Evolutionary conservation across 2,888 invertebrate species (phyloP).

Genomic region (Platerodrilus igneus): DNA sequence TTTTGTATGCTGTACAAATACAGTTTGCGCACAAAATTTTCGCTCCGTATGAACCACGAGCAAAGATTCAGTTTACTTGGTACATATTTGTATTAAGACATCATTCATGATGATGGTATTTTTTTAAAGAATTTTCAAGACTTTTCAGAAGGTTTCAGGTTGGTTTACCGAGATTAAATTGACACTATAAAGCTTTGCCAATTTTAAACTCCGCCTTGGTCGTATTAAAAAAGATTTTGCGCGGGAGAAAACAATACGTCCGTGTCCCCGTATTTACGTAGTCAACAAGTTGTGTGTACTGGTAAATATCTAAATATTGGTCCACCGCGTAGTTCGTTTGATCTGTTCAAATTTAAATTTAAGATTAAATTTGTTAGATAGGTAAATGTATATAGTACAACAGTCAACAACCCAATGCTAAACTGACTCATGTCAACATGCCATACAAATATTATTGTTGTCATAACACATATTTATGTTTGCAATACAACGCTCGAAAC

Average conservation of each 20-base stretch:
- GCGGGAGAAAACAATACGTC: constrained; percentile 46
- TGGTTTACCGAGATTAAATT: too few relatives aligned
- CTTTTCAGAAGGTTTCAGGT: too few relatives aligned
- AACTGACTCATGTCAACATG: constrained; percentile 48
- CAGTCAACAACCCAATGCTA: too few relatives aligned
- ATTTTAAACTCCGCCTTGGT: too few relatives aligned
- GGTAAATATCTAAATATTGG: constrained; percentile 51
- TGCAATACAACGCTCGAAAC: too few relatives aligned
- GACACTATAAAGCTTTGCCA: too few relatives aligned
- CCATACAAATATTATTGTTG: constrained; percentile 47
- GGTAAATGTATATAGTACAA: too few relatives aligned
- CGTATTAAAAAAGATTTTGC: too few relatives aligned
- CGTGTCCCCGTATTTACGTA: constrained; percentile 46
- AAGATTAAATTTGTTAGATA: constrained; percentile 50
- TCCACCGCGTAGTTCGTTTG: constrained; percentile 47
- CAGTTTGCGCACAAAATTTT: constrained; percentile 45
- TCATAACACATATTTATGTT: constrained; percentile 25
- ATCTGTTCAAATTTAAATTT: constrained; percentile 51
- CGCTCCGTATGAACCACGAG: constrained; percentile 43
- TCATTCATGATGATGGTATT: constrained; percentile 22
- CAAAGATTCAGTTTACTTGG: constrained; percentile 40
- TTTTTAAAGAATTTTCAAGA: constrained; percentile 25
- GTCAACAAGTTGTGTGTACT: constrained; percentile 49
- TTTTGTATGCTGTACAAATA: constrained; percentile 47
- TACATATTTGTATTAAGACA: constrained; percentile 32